These are phyloP conservation scores for Halocynthia roretzi DNA, from an alignment of 23 tunicate species.

Conservation along the genomic window DNA sequence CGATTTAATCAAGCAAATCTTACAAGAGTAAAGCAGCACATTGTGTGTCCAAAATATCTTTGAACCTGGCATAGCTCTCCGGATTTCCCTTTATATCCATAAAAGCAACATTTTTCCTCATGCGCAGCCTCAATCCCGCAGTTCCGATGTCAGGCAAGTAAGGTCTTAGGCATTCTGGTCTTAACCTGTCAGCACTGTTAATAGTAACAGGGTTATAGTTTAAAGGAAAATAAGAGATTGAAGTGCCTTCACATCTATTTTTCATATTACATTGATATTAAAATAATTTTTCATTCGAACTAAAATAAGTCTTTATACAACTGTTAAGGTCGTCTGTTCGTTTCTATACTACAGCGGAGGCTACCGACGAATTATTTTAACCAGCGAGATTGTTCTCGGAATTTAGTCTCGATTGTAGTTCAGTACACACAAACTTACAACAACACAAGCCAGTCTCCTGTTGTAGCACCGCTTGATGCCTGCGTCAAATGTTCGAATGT, in stretches of 20 bases:
- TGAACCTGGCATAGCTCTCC: slow-evolving; percentile 39
- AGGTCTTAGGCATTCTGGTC: slow-evolving; percentile 86
- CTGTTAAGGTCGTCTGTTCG: too few species aligned
- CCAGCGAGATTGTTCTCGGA: too few species aligned
- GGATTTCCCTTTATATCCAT: slow-evolving; percentile 46
- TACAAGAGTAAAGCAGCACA: slow-evolving; percentile 72
- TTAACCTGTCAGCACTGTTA: slow-evolving; percentile 55
- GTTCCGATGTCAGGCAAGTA: slow-evolving; percentile 61
- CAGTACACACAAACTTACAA: slow-evolving; percentile 45
- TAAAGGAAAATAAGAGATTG: too few species aligned
- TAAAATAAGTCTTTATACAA: too few species aligned
- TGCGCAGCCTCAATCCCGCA: slow-evolving; percentile 54
- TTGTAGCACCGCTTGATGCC: slow-evolving; percentile 84
- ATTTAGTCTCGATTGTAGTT: too few species aligned
- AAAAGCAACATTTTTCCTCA: slow-evolving; percentile 80
- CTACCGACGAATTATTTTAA: too few species aligned
- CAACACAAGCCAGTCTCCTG: slow-evolving; percentile 92
- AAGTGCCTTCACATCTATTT: too few species aligned
- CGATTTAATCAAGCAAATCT: slow-evolving; percentile 8
- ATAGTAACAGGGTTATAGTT: too few species aligned
- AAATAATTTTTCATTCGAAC: too few species aligned
- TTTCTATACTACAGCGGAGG: too few species aligned
- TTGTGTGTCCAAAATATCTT: slow-evolving; percentile 25
- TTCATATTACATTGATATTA: too few species aligned
- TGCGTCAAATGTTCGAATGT: slow-evolving; percentile 95